Base-by-base conservation (phyloP, 1,140 invertebrate species). In the Brachionus rotundiformis region DNA sequence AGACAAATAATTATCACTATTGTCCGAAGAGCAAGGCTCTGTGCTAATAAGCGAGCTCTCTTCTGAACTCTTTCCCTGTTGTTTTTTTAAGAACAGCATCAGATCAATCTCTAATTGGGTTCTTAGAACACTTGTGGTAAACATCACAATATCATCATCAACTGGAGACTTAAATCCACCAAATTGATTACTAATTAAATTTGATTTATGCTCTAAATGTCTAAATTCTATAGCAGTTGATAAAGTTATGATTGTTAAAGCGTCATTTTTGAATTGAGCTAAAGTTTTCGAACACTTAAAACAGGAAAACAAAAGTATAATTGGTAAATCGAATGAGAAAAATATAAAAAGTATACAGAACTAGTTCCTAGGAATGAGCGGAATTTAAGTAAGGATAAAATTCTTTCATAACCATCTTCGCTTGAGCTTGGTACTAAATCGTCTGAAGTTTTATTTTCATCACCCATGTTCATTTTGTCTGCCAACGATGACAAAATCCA, bases 21-120 rank as follows among this genome's bases (percentile, higher is more conserved):
- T 93, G 44, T 93, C 90, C 85, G 63, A 68, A 95, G 93, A 44
- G 97, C 89, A 3, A 86, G 71, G 89, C 97, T 95, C 71, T 95
- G 91, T 7, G 19, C 0, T 89, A 97, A 95, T 44, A 97, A 89
- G 2, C 19, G 36, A 1, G 8, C n/a, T 73, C 36, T 68, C 33
- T 68, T 68, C 63, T 19, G 25, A 44, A 11, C 11, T 11, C 11
- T 73, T 73, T 10, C 1, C 2, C 13, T 41, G 10, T 73, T 73
- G 68, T 41, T 73, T 39, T n/a, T 44, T 73, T 10, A 73, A 73
- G 13, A 73, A 41, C 10, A 79, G 47, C 76, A 79, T 79, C 4
- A 79, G 25, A 79, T 79, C 76, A 36, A 79, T 63, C 25, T 79
- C 76, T 19, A 79, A 41, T 29, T 79, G 76, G 31, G 59, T 79